Base-by-base conservation (phyloP, 2,797 vertebrate genomes). In the Sebastes variabilis region DNA sequence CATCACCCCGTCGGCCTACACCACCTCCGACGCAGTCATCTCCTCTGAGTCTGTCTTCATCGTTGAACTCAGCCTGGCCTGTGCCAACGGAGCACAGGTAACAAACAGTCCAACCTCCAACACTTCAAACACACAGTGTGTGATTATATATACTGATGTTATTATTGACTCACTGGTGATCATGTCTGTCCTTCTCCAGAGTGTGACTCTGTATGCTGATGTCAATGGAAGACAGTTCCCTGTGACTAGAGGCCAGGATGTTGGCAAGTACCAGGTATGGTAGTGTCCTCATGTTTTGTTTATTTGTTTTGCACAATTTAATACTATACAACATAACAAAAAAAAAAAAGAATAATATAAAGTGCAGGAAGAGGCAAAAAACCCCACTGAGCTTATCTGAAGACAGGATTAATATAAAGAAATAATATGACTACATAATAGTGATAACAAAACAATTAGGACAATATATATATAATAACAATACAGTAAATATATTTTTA, bases 11-110 rank as follows among this genome's bases (percentile, higher is more conserved):
- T 97, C 97, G 79, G 97, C 97, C 90, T 98, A 98, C 93, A 98
- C 97, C 77, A 99, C 98, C 3, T 96, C 96, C 0, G 98, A 99
- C 64, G 97, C 97, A 0, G 96, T 99, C 82, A 98, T 99, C 91
- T 96, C 98, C 32, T 97, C 98, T 0, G 98, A 98, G 93, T 97
- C 97, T 0, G 97, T 98, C 52, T 98, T 99, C 87, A 97, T 99
- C 30, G 97, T 99, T 61, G 98, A 99, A 34, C 96, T 99, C 66
- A 98, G 97, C 18, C 89, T 99, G 83, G 92, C 95, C 0, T 99
- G 98, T 92, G 96, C 96, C 56, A 98, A 98, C 81, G 97, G 97
- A 77, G 98, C 97, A 0, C 98, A 98, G 96, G 98, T 98, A 90
- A 83, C 75, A 25, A 90, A 82, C 75, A 25, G 13, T 55, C 16